Evolutionary conservation across 2,113 vertebrate genomes (phyloP).

Genomic region (Sinocyclocheilus rhinocerous): DNA sequence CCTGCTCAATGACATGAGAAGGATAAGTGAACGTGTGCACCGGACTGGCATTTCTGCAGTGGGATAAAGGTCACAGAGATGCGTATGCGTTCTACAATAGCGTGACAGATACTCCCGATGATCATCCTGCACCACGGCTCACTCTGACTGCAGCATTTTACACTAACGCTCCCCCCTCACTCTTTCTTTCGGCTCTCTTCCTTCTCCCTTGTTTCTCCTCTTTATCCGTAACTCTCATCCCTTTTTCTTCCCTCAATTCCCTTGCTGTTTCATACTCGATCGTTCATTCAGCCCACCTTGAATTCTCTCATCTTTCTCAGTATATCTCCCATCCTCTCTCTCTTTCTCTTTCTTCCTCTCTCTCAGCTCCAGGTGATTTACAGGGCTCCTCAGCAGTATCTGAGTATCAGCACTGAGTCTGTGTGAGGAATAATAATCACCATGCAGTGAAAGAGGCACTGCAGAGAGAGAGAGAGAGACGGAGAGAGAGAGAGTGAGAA

Average conservation of each 20-base stretch:
- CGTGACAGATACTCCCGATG: constrained; percentile 58
- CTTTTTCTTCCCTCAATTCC: constrained; percentile 14
- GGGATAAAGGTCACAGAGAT: constrained; percentile 37
- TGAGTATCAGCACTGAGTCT: constrained; percentile 54
- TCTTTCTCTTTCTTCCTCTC: constrained; percentile 55
- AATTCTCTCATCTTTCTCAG: constrained; percentile 42
- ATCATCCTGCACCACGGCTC: constrained; percentile 12
- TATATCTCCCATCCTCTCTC: constrained; percentile 49
- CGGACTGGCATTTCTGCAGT: neutral
- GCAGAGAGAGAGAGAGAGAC: constrained; percentile 48
- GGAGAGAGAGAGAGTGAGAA: constrained; percentile 23
- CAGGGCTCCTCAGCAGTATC: constrained; percentile 52
- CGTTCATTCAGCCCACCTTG: constrained; percentile 44
- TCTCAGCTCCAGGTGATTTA: constrained; percentile 52
- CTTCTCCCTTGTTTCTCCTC: neutral
- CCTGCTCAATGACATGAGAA: constrained; percentile 37
- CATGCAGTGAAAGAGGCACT: constrained; percentile 55
- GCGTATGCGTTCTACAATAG: constrained; percentile 52
- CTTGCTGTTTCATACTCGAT: constrained; percentile 47
- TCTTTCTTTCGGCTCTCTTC: neutral
- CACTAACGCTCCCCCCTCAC: neutral
- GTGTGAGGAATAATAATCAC: constrained; percentile 61
- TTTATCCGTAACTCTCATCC: neutral
- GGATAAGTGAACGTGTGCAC: neutral
- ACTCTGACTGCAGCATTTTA: constrained; percentile 30